A percentile compares a stretch with the other conserved stretches of the same genome.
phyloP scores from a whole-genome alignment of 2,888 invertebrate species.

The Mayetiola destructor region DNA sequence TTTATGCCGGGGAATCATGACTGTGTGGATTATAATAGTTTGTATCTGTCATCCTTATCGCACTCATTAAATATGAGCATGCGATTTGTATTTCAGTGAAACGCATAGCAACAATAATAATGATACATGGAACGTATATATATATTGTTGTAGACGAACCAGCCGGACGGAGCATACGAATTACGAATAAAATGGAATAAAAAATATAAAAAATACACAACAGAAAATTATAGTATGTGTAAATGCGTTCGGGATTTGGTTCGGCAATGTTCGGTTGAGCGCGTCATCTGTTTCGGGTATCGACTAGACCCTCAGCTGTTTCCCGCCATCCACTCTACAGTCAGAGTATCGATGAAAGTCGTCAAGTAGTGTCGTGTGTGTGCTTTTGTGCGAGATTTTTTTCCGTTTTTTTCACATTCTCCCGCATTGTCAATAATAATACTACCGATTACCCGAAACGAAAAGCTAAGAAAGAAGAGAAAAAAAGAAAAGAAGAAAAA shows the following conservation, averaged over 20 bases:
- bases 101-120: not conserved
- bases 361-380: slow-evolving; percentile 33
- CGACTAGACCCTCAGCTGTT: slow-evolving; percentile 47
- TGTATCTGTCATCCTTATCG: not conserved
- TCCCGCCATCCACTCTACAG: slow-evolving; percentile 39
- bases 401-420: slow-evolving; percentile 4
- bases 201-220: not conserved
- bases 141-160: not conserved
- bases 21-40: too few species aligned
- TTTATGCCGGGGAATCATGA: not conserved
- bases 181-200: not conserved
- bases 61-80: not conserved
- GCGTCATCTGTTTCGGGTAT: slow-evolving; percentile 27
- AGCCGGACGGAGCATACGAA: not conserved
- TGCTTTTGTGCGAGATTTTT: slow-evolving; percentile 21
- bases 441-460: not conserved
- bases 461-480: not conserved
- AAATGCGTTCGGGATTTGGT: not conserved
- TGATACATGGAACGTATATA: not conserved
- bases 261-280: slow-evolving; percentile 4
- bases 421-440: not conserved
- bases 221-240: too few species aligned
- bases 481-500: not conserved
- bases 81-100: not conserved
- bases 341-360: slow-evolving; percentile 46